Evolutionary conservation across 1,140 invertebrate genomes (phyloP), one percentile per base, ranked within the genome.

Genomic region (Calliopsis andreniformis): DNA sequence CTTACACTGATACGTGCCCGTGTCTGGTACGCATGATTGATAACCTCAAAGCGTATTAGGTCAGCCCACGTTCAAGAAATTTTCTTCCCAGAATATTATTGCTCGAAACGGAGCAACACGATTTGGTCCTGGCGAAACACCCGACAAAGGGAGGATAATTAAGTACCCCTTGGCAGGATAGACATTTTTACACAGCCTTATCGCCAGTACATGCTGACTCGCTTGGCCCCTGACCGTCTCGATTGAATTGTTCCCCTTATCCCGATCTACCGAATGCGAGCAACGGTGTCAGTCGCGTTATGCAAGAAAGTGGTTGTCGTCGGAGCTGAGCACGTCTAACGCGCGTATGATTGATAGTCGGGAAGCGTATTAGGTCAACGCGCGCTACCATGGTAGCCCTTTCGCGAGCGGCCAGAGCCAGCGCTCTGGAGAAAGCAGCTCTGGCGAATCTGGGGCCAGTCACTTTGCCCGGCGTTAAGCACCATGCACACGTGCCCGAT

Each of bases 331-430:
- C 49, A 47, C 58, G 78, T 51, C 49, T 63, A 64, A 56, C 80
- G 47, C 51, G 55, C n/a, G 32, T 25, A 83, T 84, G 82, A 84
- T 84, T 79, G 82, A 84, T 84, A 72, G 80, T 28, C 77, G 67
- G 45, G 76, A 83, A 83, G 45, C 67, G 39, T 84, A 79, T 84
- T 83, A 83, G 82, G 82, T 83, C 56, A 85, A 61, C 66, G 47
- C 16, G 66, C 30, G 86, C 87, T 88, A 88, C 83, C 78, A 79
- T 84, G 67, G 86, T 87, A 89, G 86, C 80, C 67, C 45, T 62
- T 72, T 73, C 45, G 51, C 8, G 67, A 30, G 35, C 10, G 49
- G 39, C 35, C 30, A 30, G 20, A 39, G n/a, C 42, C 8, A 47
- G 42, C 55, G 35, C 45, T 16, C 6, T 43, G 67, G 75, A 82